Conservation (phyloP, 2,797 vertebrate species). For the Pogonophryne albipinna region DNA sequence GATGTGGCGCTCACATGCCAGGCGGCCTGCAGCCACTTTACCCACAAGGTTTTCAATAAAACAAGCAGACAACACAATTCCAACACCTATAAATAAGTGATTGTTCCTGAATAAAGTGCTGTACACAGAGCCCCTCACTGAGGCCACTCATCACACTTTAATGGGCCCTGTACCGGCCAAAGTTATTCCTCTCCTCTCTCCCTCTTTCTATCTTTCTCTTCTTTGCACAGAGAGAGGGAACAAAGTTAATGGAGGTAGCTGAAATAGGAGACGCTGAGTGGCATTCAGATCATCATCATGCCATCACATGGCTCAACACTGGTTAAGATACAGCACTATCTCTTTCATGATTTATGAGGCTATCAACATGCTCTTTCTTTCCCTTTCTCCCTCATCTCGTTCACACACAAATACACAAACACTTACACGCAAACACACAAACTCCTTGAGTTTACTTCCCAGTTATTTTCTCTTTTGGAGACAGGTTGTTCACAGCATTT, state of each 20-base stretch:
- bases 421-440: constrained; percentile 38
- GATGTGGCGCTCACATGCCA: constrained; percentile 81
- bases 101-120: constrained; percentile 85
- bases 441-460: constrained; percentile 47
- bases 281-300: constrained; percentile 62
- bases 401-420: constrained; percentile 11
- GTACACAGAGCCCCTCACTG: constrained; percentile 78
- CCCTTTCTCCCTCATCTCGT: constrained; percentile 25
- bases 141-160: constrained; percentile 85
- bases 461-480: constrained; percentile 65
- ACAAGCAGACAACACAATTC: constrained; percentile 90
- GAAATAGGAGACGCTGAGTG: constrained; percentile 45
- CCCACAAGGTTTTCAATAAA: constrained; percentile 88
- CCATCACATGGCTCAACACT: constrained; percentile 69
- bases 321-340: constrained; percentile 70
- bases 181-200: constrained; percentile 64
- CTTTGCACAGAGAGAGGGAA: constrained; percentile 46
- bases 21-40: constrained; percentile 80
- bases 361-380: constrained; percentile 59
- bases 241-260: constrained; percentile 37
- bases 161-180: constrained; percentile 71
- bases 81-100: constrained; percentile 88
- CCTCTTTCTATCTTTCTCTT: constrained; percentile 45
- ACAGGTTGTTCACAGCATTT: constrained; percentile 80
- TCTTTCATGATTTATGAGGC: constrained; percentile 76